A percentile compares a stretch with the other conserved stretches of the same genome.
Conservation (phyloP, 2,888 invertebrate genomes). For the Drosophila aldrichi region DNA sequence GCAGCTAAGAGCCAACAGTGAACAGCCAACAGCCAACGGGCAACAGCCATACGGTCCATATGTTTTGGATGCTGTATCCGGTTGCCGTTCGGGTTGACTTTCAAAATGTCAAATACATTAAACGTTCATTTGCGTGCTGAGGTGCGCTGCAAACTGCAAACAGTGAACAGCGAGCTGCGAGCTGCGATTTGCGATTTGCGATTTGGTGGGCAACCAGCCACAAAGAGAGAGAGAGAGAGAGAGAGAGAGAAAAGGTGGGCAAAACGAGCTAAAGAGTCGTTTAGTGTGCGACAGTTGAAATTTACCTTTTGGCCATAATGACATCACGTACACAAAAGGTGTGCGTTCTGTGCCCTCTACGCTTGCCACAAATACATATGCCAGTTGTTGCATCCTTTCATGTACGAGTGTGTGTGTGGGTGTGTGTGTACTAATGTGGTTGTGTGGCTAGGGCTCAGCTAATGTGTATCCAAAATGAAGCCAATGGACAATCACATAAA, state of each 20-base stretch:
- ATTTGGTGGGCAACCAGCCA: conserved; percentile 71
- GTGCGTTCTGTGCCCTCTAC: conserved; percentile 58
- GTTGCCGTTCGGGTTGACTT: conserved; percentile 70
- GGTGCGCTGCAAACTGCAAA: conserved; percentile 28
- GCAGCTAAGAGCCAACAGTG: neutral
- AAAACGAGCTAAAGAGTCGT: conserved; percentile 64
- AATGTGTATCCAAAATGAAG: conserved; percentile 74
- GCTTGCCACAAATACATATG: conserved; percentile 61
- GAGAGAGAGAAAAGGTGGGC: conserved; percentile 4
- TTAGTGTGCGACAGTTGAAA: conserved; percentile 79
- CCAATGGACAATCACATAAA: conserved; percentile 79
- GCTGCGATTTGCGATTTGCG: conserved; percentile 46
- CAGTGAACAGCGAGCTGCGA: conserved; percentile 1
- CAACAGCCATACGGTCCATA: conserved; percentile 44
- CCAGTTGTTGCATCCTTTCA: conserved; percentile 70
- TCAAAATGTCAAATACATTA: conserved; percentile 83
- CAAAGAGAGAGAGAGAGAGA: conserved; percentile 65
- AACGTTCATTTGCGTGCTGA: conserved; percentile 79
- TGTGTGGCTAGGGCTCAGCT: conserved; percentile 44
- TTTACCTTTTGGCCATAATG: conserved; percentile 81
- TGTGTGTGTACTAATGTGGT: conserved; percentile 50
- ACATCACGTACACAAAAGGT: conserved; percentile 80
- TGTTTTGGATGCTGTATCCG: conserved; percentile 66
- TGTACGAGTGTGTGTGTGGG: conserved; percentile 16
- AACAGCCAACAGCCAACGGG: neutral